These are phyloP conservation scores for Fulica atra DNA, from an alignment of 2,113 vertebrate species.

Conservation along the genomic window DNA sequence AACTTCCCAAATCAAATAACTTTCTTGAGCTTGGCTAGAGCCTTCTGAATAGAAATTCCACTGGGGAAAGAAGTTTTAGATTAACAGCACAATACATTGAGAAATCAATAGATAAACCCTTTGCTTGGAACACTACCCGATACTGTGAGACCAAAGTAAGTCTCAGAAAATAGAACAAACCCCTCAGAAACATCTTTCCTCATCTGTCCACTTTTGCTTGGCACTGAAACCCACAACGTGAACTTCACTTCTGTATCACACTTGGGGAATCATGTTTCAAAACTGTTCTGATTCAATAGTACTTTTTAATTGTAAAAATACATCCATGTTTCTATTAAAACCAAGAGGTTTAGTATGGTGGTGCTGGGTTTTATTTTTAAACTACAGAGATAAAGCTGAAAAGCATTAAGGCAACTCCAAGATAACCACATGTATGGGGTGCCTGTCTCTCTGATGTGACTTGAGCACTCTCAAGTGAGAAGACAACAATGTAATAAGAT, in stretches of 20 bases:
- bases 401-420: background rate
- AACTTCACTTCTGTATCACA: background rate
- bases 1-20: conserved; percentile 70
- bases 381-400: background rate
- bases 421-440: background rate
- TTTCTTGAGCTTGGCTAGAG: conserved; percentile 62
- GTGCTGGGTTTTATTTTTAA: background rate
- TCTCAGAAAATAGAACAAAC: conserved; percentile 36
- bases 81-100: conserved; percentile 53
- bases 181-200: conserved; percentile 18
- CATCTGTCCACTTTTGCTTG: background rate
- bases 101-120: conserved; percentile 67
- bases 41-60: conserved; percentile 53
- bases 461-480: background rate
- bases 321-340: background rate
- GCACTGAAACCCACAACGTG: background rate
- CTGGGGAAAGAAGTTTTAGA: conserved; percentile 62
- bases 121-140: background rate
- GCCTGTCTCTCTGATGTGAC: background rate
- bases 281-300: background rate
- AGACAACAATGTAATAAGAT: background rate
- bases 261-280: background rate
- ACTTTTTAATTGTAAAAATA: background rate
- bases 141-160: background rate
- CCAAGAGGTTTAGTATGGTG: background rate